Percentiles rank a stretch among this genome's conserved stretches.
Evolutionary conservation across 2,888 invertebrate genomes (phyloP).

Genomic region (Phyllotreta cruciferae): DNA sequence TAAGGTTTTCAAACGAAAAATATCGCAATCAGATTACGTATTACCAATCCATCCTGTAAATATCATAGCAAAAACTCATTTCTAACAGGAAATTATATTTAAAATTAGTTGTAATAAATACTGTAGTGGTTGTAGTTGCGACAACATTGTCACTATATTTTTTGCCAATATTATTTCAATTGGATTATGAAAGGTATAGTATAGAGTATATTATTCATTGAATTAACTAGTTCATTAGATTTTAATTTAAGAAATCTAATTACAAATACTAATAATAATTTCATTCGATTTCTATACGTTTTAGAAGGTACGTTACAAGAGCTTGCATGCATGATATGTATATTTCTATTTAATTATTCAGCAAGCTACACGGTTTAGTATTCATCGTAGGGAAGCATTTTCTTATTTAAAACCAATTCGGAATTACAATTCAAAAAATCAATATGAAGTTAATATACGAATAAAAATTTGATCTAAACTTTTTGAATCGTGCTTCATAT

Average conservation of each 20-base stretch:
- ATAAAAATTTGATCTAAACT: no score
- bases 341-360: conserved; percentile 32
- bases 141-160: no score
- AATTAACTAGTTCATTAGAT: no score
- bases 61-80: conserved; percentile 2
- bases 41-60: conserved; percentile 4
- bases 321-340: conserved; percentile 22
- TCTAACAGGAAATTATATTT: conserved; percentile 9
- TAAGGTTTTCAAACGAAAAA: conserved; percentile 7
- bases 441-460: no score
- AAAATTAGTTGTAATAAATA: neutral
- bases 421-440: conserved; percentile 21
- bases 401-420: conserved; percentile 21
- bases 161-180: no score
- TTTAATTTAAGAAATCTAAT: conserved; percentile 14
- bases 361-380: conserved; percentile 21
- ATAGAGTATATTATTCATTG: no score
- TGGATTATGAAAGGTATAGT: no score
- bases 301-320: conserved; percentile 23
- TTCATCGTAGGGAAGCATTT: conserved; percentile 24
- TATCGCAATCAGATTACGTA: conserved; percentile 12
- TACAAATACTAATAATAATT: conserved; percentile 28
- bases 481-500: no score
- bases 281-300: conserved; percentile 27
- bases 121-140: no score